These are phyloP conservation scores for Drosophila subquinaria DNA, from an alignment of 2,888 invertebrate species.

Conservation along the genomic window DNA sequence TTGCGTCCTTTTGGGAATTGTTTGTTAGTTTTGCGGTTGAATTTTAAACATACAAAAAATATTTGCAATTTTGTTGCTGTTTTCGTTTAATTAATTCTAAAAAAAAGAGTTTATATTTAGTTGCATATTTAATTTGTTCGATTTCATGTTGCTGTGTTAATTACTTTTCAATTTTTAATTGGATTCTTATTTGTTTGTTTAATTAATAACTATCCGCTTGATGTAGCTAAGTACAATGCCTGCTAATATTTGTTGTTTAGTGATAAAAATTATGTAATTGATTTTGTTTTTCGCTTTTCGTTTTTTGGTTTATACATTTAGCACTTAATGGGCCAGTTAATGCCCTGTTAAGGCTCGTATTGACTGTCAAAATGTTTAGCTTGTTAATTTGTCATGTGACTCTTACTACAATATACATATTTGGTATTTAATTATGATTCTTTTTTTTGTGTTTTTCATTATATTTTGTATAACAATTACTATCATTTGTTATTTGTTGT, in stretches of 20 bases:
- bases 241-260: slow-evolving; percentile 48
- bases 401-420: slow-evolving; percentile 43
- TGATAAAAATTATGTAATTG: slow-evolving; percentile 51
- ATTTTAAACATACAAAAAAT: slow-evolving; percentile 29
- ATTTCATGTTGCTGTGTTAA: slow-evolving; percentile 48
- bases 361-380: slow-evolving; percentile 60
- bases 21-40: slow-evolving; percentile 45
- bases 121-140: slow-evolving; percentile 50
- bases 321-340: slow-evolving; percentile 21
- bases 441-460: slow-evolving; percentile 10
- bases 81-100: slow-evolving; percentile 14
- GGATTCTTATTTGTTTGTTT: slow-evolving; percentile 39
- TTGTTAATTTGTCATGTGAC: slow-evolving; percentile 41
- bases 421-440: slow-evolving; percentile 19
- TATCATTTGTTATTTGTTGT: slow-evolving; percentile 45
- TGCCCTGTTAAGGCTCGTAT: slow-evolving; percentile 21
- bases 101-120: slow-evolving; percentile 37
- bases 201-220: slow-evolving; percentile 38
- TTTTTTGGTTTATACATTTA: slow-evolving; percentile 18
- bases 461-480: slow-evolving; percentile 60
- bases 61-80: slow-evolving; percentile 26
- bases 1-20: slow-evolving; percentile 24
- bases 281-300: slow-evolving; percentile 1
- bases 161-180: slow-evolving; percentile 53
- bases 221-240: slow-evolving; percentile 62